These are phyloP conservation scores for Chrysocyon brachyurus DNA, from an alignment of 2,797 vertebrate genomes.

Conservation along the genomic window DNA sequence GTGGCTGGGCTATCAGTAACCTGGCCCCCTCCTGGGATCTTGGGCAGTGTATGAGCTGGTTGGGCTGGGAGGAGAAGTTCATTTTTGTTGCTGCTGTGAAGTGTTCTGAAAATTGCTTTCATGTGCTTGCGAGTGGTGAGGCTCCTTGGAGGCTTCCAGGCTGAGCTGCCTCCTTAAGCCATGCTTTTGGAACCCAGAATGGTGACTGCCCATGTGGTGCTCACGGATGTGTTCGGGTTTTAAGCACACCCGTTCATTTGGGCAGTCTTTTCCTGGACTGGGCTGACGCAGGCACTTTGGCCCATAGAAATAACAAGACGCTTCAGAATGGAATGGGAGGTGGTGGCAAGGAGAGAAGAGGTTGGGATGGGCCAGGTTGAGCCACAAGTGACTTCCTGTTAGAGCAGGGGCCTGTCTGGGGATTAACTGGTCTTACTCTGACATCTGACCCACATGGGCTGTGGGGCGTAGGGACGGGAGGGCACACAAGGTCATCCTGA, in stretches of 20 bases:
- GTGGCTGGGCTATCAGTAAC: neutral
- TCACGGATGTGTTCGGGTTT: slow-evolving; percentile 57
- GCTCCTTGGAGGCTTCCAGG: slow-evolving; percentile 26
- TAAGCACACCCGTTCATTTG: slow-evolving; percentile 79
- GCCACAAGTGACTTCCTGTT: neutral
- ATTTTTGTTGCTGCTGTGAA: slow-evolving; percentile 32
- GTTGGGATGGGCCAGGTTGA: neutral
- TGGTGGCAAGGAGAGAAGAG: neutral
- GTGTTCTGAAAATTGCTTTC: slow-evolving; percentile 62
- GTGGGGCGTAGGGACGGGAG: neutral
- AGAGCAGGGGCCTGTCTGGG: neutral
- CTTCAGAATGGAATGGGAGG: neutral
- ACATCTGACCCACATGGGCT: neutral
- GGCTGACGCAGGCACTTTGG: slow-evolving; percentile 77
- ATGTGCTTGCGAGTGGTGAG: slow-evolving; percentile 19
- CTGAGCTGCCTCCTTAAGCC: neutral
- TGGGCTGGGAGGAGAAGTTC: neutral
- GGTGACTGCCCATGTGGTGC: slow-evolving; percentile 9
- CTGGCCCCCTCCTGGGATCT: neutral
- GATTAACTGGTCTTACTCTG: neutral
- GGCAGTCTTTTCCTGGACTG: slow-evolving; percentile 75
- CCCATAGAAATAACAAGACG: slow-evolving; percentile 73
- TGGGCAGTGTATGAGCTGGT: neutral
- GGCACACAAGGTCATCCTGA: neutral
- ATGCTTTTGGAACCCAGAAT: slow-evolving; percentile 8